phyloP scores from a whole-genome alignment of 2,113 vertebrate genomes.

The Hippocampus abdominalis region DNA sequence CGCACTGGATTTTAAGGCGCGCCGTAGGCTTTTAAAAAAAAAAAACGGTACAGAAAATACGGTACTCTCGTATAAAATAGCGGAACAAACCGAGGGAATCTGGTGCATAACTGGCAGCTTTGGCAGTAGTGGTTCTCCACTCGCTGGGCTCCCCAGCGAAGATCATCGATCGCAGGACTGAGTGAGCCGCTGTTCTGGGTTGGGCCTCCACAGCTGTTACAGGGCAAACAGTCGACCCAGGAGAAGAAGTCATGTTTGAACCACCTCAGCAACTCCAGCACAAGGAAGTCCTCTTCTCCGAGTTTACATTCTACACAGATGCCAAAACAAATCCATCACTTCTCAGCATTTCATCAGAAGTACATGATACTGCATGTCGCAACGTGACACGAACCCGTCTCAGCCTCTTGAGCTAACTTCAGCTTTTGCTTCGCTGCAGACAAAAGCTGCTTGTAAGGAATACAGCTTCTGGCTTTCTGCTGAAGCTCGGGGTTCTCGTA shows the following conservation, averaged over 20 bases:
- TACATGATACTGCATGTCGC: not conserved
- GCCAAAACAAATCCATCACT: not conserved
- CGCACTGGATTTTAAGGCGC: too few species aligned
- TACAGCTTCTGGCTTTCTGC: constrained; percentile 76
- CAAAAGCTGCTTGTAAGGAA: constrained; percentile 79
- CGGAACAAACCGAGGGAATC: constrained; percentile 85
- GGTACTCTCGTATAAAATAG: not conserved
- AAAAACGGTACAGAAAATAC: too few species aligned
- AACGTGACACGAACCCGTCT: constrained; percentile 76
- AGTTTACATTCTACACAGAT: constrained; percentile 72
- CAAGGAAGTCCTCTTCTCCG: constrained; percentile 82
- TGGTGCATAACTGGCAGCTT: constrained; percentile 77
- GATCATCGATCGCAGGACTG: constrained; percentile 78
- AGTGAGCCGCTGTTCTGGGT: constrained; percentile 73
- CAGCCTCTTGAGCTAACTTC: constrained; percentile 69
- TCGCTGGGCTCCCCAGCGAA: constrained; percentile 79
- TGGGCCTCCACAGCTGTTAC: constrained; percentile 78
- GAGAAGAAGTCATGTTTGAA: constrained; percentile 92
- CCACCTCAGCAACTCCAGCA: constrained; percentile 90
- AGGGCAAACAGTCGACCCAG: constrained; percentile 87
- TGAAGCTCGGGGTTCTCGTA: constrained; percentile 85
- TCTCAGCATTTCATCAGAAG: not conserved
- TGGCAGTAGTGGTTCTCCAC: constrained; percentile 92
- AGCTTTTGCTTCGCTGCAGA: constrained; percentile 77
- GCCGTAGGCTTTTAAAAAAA: too few species aligned